phyloP scores from a whole-genome alignment of 2,888 invertebrate species.

The Esperia sulphurella region DNA sequence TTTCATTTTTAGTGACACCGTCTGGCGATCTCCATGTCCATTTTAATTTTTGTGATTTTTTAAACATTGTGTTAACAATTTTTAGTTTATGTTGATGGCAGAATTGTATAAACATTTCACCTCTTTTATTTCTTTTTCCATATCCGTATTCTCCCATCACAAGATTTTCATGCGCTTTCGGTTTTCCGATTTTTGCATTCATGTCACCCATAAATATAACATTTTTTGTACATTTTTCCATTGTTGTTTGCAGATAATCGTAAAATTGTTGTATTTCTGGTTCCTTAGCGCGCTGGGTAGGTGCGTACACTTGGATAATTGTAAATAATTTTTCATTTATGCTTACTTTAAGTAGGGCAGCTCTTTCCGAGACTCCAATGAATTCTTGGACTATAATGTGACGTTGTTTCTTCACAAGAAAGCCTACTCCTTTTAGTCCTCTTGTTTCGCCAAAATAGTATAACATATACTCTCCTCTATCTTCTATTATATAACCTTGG shows the following conservation, averaged over 20 bases:
- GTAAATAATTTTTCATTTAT: neutral
- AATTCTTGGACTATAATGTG: constrained; percentile 13
- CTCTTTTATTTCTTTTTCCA: constrained; percentile 17
- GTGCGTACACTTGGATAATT: constrained; percentile 15
- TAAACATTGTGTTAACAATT: constrained; percentile 18
- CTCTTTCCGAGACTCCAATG: constrained; percentile 16
- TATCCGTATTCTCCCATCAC: constrained; percentile 14
- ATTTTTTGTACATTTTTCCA: constrained; percentile 5
- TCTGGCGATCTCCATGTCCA: constrained; percentile 17
- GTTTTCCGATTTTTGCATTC: constrained; percentile 13
- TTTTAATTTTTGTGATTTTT: constrained; percentile 5
- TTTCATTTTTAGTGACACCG: constrained; percentile 12
- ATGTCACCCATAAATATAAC: constrained; percentile 2
- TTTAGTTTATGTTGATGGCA: constrained; percentile 16
- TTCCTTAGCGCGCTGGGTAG: constrained; percentile 9
- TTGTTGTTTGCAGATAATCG: constrained; percentile 1
- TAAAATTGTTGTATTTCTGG: constrained; percentile 11
- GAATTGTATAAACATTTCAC: constrained; percentile 16
- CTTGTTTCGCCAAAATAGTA: constrained; percentile 13
- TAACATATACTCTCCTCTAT: constrained; percentile 19
- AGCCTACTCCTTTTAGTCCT: constrained; percentile 21
- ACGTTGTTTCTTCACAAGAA: constrained; percentile 15
- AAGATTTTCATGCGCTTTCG: constrained; percentile 5
- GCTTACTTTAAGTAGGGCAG: constrained; percentile 11
- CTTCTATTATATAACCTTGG: constrained; percentile 16